These are phyloP conservation scores for Mustela lutreola DNA, from an alignment of 2,113 vertebrate genomes.

Conservation along the genomic window DNA sequence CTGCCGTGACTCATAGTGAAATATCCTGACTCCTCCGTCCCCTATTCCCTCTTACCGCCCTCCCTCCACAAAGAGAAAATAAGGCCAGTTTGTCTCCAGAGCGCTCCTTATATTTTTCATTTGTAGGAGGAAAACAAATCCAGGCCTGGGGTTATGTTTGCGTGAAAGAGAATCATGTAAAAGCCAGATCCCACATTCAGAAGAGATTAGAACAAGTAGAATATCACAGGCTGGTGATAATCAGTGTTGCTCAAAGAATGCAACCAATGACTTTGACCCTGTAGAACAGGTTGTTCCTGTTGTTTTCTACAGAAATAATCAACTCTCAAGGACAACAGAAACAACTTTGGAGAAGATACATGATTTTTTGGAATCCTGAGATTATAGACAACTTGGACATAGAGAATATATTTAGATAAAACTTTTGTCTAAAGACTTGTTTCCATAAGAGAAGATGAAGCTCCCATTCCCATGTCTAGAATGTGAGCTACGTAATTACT, in stretches of 20 bases:
- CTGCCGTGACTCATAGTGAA: conserved; percentile 69
- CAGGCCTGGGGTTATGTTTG: neutral
- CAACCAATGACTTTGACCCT: neutral
- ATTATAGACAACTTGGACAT: neutral
- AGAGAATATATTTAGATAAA: neutral
- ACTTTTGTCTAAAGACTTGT: neutral
- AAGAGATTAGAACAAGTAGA: neutral
- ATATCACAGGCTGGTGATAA: neutral
- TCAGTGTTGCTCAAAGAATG: neutral
- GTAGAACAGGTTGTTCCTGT: neutral
- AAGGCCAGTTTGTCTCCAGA: neutral
- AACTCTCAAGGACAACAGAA: conserved; percentile 1
- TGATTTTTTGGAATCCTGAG: neutral
- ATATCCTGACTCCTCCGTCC: neutral
- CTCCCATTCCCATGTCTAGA: neutral
- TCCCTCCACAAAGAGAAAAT: neutral
- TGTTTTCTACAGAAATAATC: neutral
- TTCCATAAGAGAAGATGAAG: conserved; percentile 20
- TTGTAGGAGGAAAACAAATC: neutral
- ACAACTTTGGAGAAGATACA: neutral
- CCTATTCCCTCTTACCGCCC: neutral
- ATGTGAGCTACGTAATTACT: neutral
- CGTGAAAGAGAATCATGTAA: neutral
- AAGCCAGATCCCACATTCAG: neutral
- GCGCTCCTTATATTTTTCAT: neutral